These are phyloP conservation scores for Pseudolaguvia tuberculata DNA, from an alignment of 2,113 vertebrate genomes.

Conservation along the genomic window DNA sequence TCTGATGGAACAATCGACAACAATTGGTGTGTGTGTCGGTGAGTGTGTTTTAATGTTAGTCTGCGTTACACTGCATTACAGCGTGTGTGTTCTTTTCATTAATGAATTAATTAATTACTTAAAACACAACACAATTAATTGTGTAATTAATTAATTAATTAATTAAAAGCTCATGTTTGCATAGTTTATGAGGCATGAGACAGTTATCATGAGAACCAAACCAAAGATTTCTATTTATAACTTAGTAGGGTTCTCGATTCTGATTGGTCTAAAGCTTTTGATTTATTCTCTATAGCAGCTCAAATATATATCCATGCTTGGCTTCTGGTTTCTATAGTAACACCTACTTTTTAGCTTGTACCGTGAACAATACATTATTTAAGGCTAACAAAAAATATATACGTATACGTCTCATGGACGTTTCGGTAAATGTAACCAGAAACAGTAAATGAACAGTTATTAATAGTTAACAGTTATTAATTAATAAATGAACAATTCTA, in stretches of 20 bases:
- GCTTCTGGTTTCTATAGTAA: neutral
- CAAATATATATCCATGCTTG: neutral
- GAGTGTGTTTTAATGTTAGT: constrained; percentile 41
- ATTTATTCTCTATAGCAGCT: neutral
- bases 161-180: neutral
- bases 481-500: too few species aligned
- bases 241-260: neutral
- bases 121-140: too few species aligned
- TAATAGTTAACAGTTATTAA: too few species aligned
- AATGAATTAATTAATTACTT: neutral
- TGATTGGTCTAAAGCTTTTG: constrained; percentile 1
- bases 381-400: too few species aligned
- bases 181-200: neutral
- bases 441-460: too few species aligned
- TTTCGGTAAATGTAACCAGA: too few species aligned
- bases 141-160: too few species aligned
- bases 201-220: neutral
- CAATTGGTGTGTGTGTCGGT: constrained; percentile 22
- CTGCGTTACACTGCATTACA: constrained; percentile 23
- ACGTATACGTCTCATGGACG: too few species aligned
- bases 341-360: neutral
- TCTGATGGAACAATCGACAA: constrained; percentile 55
- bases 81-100: neutral
- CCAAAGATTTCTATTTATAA: neutral
- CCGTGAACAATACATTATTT: too few species aligned